Conservation (phyloP, 2,113 vertebrate species). For the Chionis minor region DNA sequence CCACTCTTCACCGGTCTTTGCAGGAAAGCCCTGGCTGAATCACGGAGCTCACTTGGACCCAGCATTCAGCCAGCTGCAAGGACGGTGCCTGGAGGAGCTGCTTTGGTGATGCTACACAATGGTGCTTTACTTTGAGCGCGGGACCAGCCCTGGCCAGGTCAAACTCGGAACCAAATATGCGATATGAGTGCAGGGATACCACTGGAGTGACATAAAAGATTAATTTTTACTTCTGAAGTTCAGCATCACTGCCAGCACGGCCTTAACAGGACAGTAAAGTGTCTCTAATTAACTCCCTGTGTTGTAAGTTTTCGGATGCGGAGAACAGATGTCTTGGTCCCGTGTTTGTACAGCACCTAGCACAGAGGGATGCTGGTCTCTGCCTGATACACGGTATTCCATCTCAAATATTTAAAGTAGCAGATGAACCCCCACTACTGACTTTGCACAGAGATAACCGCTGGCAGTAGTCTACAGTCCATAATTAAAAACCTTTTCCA, state of each 20-base stretch:
- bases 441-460: background rate
- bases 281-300: background rate
- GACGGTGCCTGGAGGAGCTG: background rate
- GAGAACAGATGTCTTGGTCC: background rate
- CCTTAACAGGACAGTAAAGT: background rate
- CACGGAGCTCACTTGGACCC: background rate
- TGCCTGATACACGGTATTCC: background rate
- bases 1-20: background rate
- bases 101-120: background rate
- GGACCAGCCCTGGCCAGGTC: background rate
- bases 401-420: background rate
- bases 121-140: rapidly evolving
- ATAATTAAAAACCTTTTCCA: constrained; percentile 37
- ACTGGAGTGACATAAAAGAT: background rate
- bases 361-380: background rate
- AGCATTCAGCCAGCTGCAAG: background rate
- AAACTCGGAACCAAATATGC: background rate
- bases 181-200: rapidly evolving
- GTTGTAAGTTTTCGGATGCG: background rate
- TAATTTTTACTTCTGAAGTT: background rate
- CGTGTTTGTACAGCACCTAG: background rate
- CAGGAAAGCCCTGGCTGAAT: background rate
- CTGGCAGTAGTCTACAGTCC: background rate
- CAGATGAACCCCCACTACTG: background rate
- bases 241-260: background rate